These are phyloP conservation scores for Serrognathus titanus DNA, from an alignment of 2,888 invertebrate species.

Conservation along the genomic window DNA sequence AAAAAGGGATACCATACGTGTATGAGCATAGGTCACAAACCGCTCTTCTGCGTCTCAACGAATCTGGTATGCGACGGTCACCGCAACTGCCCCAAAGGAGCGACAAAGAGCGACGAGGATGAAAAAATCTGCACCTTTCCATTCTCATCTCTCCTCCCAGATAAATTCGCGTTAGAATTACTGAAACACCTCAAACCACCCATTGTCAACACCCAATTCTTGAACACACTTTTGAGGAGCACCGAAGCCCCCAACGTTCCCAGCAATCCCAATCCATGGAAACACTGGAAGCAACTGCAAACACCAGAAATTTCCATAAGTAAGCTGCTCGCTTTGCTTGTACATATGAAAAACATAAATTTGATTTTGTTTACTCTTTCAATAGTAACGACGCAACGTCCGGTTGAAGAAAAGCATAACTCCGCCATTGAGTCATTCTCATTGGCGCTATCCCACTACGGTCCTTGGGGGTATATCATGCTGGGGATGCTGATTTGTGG, in stretches of 20 bases:
- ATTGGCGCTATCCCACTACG: slow-evolving; percentile 65
- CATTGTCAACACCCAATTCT: neutral
- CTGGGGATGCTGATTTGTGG: slow-evolving; percentile 69
- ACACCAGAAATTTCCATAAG: too few species aligned
- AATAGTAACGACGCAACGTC: neutral
- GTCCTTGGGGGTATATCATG: slow-evolving; percentile 71
- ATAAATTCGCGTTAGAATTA: neutral
- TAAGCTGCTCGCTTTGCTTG: neutral
- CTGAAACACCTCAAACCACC: slow-evolving; percentile 6
- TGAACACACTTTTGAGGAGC: slow-evolving; percentile 4
- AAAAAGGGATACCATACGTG: slow-evolving; percentile 38
- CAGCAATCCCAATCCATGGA: slow-evolving; percentile 4
- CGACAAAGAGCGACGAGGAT: slow-evolving; percentile 47
- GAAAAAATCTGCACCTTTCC: slow-evolving; percentile 34
- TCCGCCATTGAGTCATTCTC: slow-evolving; percentile 36
- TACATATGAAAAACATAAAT: neutral
- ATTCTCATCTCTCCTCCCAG: neutral
- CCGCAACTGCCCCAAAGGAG: slow-evolving; percentile 63
- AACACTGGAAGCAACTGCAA: slow-evolving; percentile 11
- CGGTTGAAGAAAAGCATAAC: slow-evolving; percentile 1
- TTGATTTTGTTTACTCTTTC: neutral
- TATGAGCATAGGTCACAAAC: slow-evolving; percentile 40
- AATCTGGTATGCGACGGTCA: slow-evolving; percentile 66
- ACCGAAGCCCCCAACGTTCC: slow-evolving; percentile 1
- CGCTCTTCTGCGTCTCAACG: slow-evolving; percentile 60